Conservation (phyloP, 2,797 vertebrate genomes). For the Anguilla marmorata region DNA sequence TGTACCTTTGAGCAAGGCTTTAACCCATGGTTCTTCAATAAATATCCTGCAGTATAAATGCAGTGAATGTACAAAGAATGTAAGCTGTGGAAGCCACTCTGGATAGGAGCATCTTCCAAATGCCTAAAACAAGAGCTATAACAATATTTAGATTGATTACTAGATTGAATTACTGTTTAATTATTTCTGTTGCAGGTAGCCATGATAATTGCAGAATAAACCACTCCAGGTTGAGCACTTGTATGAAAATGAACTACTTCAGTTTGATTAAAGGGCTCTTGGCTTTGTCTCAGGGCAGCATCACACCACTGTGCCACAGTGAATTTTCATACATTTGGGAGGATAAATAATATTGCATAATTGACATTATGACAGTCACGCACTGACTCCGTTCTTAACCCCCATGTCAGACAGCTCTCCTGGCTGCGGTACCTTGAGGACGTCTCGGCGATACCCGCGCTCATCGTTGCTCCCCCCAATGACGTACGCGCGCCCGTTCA, state of each 20-base stretch:
- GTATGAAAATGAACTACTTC: no score
- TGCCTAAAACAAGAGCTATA: background rate
- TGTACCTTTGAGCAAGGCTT: no score
- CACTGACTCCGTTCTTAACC: background rate
- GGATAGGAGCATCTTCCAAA: background rate
- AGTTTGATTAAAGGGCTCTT: background rate
- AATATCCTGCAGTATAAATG: no score
- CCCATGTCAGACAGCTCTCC: background rate
- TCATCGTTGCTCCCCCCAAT: constrained; percentile 93
- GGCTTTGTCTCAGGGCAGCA: background rate
- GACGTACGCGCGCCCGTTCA: constrained; percentile 81
- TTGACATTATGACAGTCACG: background rate
- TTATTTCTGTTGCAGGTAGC: background rate
- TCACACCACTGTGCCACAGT: background rate
- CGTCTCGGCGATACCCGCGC: constrained; percentile 82
- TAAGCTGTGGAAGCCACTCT: no score
- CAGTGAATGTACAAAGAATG: no score
- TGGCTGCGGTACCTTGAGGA: constrained; percentile 74
- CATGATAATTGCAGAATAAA: no score
- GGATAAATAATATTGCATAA: background rate
- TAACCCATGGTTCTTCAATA: no score
- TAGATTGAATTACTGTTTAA: background rate
- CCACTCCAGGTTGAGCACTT: no score
- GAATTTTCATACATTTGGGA: background rate
- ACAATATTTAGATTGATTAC: background rate